These are phyloP conservation scores for Cossypha caffra DNA, from an alignment of 2,797 vertebrate genomes.

Conservation along the genomic window DNA sequence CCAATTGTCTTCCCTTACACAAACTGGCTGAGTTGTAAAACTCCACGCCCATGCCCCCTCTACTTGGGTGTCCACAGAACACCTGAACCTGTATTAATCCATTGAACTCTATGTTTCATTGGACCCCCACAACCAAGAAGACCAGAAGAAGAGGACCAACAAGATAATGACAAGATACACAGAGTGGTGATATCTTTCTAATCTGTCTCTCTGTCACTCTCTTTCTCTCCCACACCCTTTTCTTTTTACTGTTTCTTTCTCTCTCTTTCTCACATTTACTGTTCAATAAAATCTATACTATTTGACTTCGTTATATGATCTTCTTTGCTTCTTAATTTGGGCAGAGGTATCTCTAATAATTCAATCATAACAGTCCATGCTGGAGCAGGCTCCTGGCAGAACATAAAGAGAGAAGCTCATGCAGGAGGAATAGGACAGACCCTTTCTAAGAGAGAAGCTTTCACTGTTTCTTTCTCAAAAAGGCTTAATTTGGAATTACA, in stretches of 20 bases:
- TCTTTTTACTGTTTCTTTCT: background rate
- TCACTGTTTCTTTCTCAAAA: background rate
- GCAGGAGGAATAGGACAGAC: background rate
- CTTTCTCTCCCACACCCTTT: background rate
- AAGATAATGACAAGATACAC: background rate
- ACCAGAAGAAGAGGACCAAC: background rate
- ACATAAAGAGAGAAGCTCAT: background rate
- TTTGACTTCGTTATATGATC: background rate
- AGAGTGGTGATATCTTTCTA: background rate
- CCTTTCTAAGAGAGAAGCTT: background rate
- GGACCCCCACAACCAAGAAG: background rate
- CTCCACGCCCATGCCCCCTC: rapidly evolving
- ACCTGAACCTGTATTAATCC: background rate
- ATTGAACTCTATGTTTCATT: background rate
- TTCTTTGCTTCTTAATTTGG: background rate
- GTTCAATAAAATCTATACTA: background rate
- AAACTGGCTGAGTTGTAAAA: background rate
- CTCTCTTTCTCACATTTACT: background rate
- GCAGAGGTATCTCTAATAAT: background rate
- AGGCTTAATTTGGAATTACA: background rate
- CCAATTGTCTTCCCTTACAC: background rate
- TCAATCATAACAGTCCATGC: background rate
- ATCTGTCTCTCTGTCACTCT: background rate
- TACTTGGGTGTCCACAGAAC: background rate
- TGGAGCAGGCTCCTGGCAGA: background rate